phyloP scores from a whole-genome alignment of 2,797 vertebrate genomes.

The Trachops cirrhosus region DNA sequence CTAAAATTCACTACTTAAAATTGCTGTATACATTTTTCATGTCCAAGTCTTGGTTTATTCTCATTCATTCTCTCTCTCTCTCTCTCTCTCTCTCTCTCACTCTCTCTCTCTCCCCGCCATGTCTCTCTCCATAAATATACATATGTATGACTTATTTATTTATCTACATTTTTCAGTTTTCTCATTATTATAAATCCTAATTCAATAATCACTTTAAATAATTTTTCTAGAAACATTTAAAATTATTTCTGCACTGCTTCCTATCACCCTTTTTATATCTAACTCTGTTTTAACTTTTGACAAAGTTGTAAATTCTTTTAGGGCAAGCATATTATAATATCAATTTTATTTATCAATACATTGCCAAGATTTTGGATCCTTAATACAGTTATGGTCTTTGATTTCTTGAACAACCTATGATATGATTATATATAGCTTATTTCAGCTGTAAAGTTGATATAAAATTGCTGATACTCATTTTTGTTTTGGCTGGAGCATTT shows the following conservation, averaged over 20 bases:
- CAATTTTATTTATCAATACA: neutral
- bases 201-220: neutral
- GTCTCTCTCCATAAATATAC: too few species aligned
- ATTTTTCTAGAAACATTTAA: neutral
- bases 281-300: neutral
- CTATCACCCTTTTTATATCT: neutral
- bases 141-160: neutral
- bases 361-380: neutral
- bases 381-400: neutral
- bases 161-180: neutral
- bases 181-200: neutral
- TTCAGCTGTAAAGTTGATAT: neutral
- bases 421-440: neutral
- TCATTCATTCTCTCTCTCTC: neutral
- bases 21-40: neutral
- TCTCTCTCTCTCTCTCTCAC: too few species aligned
- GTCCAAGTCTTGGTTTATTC: neutral
- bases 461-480: neutral
- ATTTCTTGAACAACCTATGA: neutral
- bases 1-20: neutral
- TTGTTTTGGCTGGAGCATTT: neutral
- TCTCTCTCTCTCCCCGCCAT: too few species aligned
- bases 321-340: neutral
- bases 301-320: neutral
- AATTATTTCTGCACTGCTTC: neutral